phyloP scores from a whole-genome alignment of 2,888 invertebrate species.

The Aphelenchoides bicaudatus region DNA sequence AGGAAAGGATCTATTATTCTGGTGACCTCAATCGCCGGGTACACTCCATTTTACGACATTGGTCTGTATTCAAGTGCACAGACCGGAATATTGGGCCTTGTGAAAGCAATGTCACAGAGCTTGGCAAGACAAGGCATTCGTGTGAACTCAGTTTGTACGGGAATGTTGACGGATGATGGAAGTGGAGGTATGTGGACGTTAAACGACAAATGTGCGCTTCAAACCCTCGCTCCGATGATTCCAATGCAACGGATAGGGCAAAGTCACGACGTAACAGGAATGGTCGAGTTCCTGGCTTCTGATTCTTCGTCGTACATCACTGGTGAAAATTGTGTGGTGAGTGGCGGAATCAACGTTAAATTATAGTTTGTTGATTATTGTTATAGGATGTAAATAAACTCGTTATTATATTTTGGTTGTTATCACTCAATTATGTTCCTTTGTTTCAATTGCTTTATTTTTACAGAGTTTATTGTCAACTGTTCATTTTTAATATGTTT shows the following conservation, averaged over 20 bases:
- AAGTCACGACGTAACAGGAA: conserved; percentile 39
- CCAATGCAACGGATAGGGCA: conserved; percentile 47
- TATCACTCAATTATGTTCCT: not conserved
- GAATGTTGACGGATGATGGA: conserved; percentile 45
- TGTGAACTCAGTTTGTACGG: conserved; percentile 45
- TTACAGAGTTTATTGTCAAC: too few relatives aligned
- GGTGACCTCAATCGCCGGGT: conserved; percentile 41
- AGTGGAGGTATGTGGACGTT: conserved; percentile 44
- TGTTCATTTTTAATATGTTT: too few relatives aligned
- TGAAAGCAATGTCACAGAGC: conserved; percentile 30
- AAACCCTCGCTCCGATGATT: conserved; percentile 38
- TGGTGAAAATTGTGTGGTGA: conserved; percentile 47
- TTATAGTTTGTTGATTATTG: conserved; percentile 29
- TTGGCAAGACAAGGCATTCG: conserved; percentile 34
- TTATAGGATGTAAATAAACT: conserved; percentile 14
- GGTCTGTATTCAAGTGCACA: conserved; percentile 46
- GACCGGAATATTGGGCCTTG: conserved; percentile 40
- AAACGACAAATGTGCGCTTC: conserved; percentile 29
- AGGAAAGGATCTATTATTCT: conserved; percentile 37
- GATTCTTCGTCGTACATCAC: conserved; percentile 46
- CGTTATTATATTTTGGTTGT: not conserved
- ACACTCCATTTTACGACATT: conserved; percentile 45
- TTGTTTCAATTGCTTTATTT: conserved; percentile 1
- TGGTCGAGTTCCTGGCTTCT: conserved; percentile 48
- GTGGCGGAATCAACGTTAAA: conserved; percentile 50